Conservation (phyloP, 2,797 vertebrate species). For the Salarias fasciatus region DNA sequence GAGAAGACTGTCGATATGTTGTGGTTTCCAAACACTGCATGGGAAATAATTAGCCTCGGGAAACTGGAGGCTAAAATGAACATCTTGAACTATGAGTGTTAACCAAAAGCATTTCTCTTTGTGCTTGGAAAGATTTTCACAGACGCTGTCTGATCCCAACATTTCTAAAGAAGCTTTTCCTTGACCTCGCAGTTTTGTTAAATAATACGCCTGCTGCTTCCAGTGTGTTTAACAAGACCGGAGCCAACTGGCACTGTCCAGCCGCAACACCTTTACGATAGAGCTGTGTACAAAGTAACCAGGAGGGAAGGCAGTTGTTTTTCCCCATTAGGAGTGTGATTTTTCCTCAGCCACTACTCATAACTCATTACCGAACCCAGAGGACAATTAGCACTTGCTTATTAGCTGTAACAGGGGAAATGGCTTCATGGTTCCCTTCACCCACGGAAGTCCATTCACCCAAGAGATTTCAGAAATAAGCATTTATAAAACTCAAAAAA, state of each 20-base stretch:
- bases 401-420: slow-evolving; percentile 65
- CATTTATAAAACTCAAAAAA: slow-evolving; percentile 18
- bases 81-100: slow-evolving; percentile 18
- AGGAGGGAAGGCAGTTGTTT: slow-evolving; percentile 49
- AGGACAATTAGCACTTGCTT: slow-evolving; percentile 57
- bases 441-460: slow-evolving; percentile 15
- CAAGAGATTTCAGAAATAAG: slow-evolving; percentile 26
- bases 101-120: slow-evolving; percentile 5
- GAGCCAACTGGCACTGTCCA: slow-evolving; percentile 30
- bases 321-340: slow-evolving; percentile 5
- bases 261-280: neutral
- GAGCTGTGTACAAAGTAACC: slow-evolving; percentile 9
- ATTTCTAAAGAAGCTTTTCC: slow-evolving; percentile 21
- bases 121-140: slow-evolving; percentile 1
- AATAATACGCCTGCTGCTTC: slow-evolving; percentile 30
- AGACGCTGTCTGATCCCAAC: slow-evolving; percentile 9
- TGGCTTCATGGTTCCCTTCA: slow-evolving; percentile 43
- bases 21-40: slow-evolving; percentile 62
- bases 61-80: slow-evolving; percentile 34
- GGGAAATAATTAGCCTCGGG: slow-evolving; percentile 51
- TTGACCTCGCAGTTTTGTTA: slow-evolving; percentile 13
- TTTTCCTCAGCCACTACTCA: slow-evolving; percentile 33
- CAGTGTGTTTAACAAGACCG: slow-evolving; percentile 28
- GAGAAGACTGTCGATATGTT: slow-evolving; percentile 72
- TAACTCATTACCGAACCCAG: slow-evolving; percentile 54